Percentiles rank a stretch among this genome's conserved stretches.
These are phyloP conservation scores for Epiblema foenella DNA, from an alignment of 2,888 invertebrate genomes.

Conservation along the genomic window DNA sequence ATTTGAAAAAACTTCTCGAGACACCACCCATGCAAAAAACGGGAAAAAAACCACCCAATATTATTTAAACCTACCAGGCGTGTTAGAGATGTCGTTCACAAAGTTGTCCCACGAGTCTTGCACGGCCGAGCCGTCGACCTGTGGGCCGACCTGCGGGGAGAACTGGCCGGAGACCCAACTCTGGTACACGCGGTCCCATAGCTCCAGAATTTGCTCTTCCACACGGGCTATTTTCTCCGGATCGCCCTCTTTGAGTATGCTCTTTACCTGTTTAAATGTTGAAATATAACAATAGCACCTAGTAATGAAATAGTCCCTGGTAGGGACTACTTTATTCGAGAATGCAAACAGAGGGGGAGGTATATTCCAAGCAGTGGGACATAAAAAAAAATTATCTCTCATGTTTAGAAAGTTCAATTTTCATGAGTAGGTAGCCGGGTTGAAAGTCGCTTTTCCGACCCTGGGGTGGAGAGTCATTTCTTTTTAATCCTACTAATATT, in stretches of 20 bases:
- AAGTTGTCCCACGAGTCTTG: conserved; percentile 89
- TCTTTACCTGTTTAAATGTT: conserved; percentile 85
- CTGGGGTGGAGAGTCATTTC: no score
- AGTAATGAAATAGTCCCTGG: no score
- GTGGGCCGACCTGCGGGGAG: conserved; percentile 85
- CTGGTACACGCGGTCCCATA: conserved; percentile 97
- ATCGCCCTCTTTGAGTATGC: conserved; percentile 92
- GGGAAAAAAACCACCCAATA: not conserved
- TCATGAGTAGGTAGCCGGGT: no score
- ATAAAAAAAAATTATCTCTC: no score
- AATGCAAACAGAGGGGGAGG: no score
- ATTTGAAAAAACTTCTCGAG: no score
- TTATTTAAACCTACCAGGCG: conserved; percentile 85
- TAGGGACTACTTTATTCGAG: not conserved
- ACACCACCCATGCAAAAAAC: not conserved
- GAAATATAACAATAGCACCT: conserved; percentile 3
- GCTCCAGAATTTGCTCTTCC: conserved; percentile 94
- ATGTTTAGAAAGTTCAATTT: no score
- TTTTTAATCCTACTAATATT: no score
- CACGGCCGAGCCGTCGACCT: conserved; percentile 89
- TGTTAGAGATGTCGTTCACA: conserved; percentile 89
- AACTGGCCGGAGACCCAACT: conserved; percentile 93
- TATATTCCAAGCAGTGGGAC: no score
- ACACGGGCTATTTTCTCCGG: conserved; percentile 91
- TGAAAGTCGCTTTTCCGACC: no score